phyloP scores from a whole-genome alignment of 1,140 invertebrate genomes.

The Diachasmimorpha longicaudata region DNA sequence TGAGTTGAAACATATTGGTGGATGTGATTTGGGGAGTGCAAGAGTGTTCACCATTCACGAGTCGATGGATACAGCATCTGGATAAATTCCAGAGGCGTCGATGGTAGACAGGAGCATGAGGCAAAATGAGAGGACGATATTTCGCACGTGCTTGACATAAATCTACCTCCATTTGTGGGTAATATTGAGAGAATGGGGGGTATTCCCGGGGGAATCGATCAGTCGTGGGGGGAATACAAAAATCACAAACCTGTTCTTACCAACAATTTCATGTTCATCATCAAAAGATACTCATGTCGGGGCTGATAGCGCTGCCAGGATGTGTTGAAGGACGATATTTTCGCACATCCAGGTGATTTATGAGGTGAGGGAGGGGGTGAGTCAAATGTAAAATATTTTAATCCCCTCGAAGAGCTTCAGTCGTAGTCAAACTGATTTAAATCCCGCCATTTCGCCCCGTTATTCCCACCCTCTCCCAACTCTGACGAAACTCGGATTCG shows the following conservation, averaged over 20 bases:
- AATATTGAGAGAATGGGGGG: background rate
- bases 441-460: too few species aligned
- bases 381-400: too few species aligned
- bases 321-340: too few species aligned
- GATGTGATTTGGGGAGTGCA: background rate
- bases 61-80: background rate
- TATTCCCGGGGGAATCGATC: background rate
- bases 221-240: background rate
- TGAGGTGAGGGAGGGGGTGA: too few species aligned
- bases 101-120: background rate
- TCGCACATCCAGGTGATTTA: too few species aligned
- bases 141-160: slow-evolving; percentile 13
- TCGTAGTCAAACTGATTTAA: too few species aligned
- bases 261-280: background rate
- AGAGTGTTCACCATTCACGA: background rate
- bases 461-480: too few species aligned
- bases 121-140: background rate
- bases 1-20: background rate
- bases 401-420: too few species aligned
- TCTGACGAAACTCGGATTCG: too few species aligned
- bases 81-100: background rate
- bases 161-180: background rate
- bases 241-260: background rate
- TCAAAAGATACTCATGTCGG: background rate
- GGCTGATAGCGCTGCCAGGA: too few species aligned